Evolutionary conservation across 2,113 vertebrate genomes (phyloP).

Genomic region (Oenanthe oenanthe): DNA sequence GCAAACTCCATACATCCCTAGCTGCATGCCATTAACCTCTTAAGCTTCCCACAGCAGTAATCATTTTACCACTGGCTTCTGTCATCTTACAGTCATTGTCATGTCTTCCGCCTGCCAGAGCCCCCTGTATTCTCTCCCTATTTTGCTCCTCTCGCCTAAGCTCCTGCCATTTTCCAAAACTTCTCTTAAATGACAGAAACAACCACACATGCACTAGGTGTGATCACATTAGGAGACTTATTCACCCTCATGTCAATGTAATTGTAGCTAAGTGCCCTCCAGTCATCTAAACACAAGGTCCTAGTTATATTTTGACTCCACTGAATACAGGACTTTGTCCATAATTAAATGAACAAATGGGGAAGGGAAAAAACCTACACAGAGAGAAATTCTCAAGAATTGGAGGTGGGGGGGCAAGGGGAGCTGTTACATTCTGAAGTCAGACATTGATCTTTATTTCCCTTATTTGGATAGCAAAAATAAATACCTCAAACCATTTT

Average conservation of each 20-base stretch:
- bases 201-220: not conserved
- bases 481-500: not conserved
- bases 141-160: not conserved
- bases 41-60: not conserved
- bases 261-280: not conserved
- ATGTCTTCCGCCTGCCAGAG: not conserved
- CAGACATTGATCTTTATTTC: not conserved
- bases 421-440: not conserved
- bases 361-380: not conserved
- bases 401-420: fast-evolving
- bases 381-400: not conserved
- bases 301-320: not conserved
- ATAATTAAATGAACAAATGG: not conserved
- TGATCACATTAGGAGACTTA: not conserved
- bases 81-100: not conserved
- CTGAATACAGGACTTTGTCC: not conserved
- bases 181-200: not conserved
- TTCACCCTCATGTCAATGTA: not conserved
- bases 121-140: not conserved
- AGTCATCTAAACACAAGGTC: slow-evolving; percentile 13
- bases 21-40: not conserved
- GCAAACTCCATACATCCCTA: not conserved
- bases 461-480: not conserved
- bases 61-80: not conserved
- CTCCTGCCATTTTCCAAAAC: not conserved